phyloP scores from a whole-genome alignment of 2,888 invertebrate genomes.

The Nephrotoma appendiculata region DNA sequence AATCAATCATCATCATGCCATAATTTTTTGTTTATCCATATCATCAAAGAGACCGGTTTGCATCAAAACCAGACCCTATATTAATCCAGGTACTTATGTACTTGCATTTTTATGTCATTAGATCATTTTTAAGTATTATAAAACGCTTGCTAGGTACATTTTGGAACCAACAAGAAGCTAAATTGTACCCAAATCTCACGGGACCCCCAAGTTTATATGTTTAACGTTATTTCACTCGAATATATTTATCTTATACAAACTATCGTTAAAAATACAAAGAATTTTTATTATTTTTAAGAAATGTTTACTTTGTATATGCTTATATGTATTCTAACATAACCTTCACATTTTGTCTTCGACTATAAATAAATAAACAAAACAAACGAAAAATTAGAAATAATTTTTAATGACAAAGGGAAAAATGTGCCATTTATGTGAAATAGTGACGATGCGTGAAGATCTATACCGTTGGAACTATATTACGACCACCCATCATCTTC shows the following conservation, averaged over 20 bases:
- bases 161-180: no score
- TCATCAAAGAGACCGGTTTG: no score
- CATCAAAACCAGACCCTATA: no score
- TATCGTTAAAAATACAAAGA: neutral
- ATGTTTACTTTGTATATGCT: neutral
- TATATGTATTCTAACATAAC: neutral
- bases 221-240: neutral
- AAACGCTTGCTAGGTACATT: no score
- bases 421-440: neutral
- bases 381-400: neutral
- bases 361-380: neutral
- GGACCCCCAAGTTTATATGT: neutral
- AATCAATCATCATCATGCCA: no score
- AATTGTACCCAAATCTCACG: neutral
- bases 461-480: no score
- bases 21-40: no score
- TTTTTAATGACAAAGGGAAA: neutral
- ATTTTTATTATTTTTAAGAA: neutral
- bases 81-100: no score
- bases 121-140: no score
- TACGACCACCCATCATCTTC: no score
- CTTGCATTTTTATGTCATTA: no score
- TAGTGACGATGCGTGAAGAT: neutral
- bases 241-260: neutral
- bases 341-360: neutral